Evolutionary conservation across 2,113 vertebrate genomes (phyloP).

Genomic region (Coptodon bakossiorum): DNA sequence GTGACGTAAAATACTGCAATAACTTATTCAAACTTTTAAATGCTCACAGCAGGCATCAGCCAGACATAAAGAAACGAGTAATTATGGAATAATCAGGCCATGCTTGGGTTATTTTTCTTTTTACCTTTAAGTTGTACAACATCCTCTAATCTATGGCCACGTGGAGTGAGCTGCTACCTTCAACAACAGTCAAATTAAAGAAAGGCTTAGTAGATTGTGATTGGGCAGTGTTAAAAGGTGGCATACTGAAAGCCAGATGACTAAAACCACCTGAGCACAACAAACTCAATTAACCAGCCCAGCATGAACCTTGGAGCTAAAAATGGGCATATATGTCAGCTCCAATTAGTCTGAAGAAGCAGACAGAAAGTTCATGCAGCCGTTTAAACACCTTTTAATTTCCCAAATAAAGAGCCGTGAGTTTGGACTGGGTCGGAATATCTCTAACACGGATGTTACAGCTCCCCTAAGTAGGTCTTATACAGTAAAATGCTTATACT

Average conservation of each 20-base stretch:
- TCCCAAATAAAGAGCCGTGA: background rate
- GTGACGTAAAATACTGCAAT: background rate
- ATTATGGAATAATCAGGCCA: background rate
- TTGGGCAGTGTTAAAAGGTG: background rate
- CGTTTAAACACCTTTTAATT: conserved; percentile 19
- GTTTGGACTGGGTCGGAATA: background rate
- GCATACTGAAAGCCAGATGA: background rate
- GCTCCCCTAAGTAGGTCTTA: background rate
- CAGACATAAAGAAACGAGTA: background rate
- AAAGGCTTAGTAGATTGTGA: background rate
- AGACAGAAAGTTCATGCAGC: background rate
- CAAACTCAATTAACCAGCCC: conserved; percentile 29
- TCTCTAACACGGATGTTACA: background rate
- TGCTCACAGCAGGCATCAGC: background rate
- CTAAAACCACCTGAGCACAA: conserved; percentile 44
- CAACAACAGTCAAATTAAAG: background rate
- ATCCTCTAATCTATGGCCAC: background rate
- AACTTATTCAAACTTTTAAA: background rate
- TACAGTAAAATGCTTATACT: background rate
- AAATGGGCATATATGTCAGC: conserved; percentile 26
- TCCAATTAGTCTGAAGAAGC: conserved; percentile 2
- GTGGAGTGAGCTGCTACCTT: background rate
- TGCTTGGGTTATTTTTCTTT: background rate
- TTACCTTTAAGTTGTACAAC: background rate
- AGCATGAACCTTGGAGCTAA: conserved; percentile 19